These are phyloP conservation scores for Columba guinea DNA, from an alignment of 2,797 vertebrate species.

Conservation along the genomic window DNA sequence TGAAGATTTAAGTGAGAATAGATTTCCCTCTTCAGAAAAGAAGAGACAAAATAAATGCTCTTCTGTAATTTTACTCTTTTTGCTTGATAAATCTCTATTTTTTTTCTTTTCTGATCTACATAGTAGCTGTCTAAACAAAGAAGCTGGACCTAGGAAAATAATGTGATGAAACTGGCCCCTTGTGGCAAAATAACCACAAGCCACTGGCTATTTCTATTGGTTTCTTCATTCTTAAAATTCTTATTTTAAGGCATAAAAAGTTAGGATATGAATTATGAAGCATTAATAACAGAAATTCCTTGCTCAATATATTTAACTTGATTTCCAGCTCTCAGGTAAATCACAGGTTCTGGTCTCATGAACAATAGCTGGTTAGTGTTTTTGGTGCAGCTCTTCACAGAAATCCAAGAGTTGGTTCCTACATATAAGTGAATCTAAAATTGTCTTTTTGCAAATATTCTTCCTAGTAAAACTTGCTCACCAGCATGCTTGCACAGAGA, in stretches of 20 bases:
- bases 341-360: not conserved
- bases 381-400: not conserved
- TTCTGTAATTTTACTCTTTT: not conserved
- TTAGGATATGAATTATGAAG: not conserved
- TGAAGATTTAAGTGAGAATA: not conserved
- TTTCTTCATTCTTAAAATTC: not conserved
- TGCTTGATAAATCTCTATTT: not conserved
- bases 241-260: not conserved
- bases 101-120: not conserved
- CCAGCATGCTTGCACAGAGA: not conserved
- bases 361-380: not conserved
- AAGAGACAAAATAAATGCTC: not conserved
- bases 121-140: slow-evolving; percentile 8
- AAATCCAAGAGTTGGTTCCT: not conserved
- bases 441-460: not conserved
- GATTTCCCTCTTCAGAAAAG: not conserved
- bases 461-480: not conserved
- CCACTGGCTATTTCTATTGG: not conserved
- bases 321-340: not conserved
- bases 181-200: not conserved
- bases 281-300: not conserved
- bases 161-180: not conserved
- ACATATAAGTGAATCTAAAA: not conserved
- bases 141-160: not conserved
- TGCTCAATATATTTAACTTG: not conserved